Evolutionary conservation across 2,797 vertebrate genomes (phyloP).

Genomic region (Poeciliopsis paucimaculata): DNA sequence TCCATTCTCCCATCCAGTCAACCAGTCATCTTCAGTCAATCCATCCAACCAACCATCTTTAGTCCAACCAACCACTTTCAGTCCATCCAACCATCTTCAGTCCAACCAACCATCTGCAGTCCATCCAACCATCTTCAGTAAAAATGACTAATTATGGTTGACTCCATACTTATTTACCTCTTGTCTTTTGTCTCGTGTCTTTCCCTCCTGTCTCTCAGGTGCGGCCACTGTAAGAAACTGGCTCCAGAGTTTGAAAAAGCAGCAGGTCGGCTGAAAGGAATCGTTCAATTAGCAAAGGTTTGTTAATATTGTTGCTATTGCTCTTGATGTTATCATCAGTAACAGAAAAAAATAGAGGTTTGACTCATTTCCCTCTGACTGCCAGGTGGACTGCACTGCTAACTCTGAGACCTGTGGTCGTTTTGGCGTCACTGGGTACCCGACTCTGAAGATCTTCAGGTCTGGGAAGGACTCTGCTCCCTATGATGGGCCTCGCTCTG

Average conservation of each 20-base stretch:
- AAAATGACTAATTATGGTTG: neutral
- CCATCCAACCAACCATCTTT: too few relatives aligned
- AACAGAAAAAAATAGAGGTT: neutral
- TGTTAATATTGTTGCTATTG: neutral
- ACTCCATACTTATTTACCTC: neutral
- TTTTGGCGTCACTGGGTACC: slow-evolving; percentile 79
- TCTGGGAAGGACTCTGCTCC: slow-evolving; percentile 72
- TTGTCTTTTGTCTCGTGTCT: neutral
- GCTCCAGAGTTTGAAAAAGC: slow-evolving; percentile 83
- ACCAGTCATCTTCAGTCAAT: too few relatives aligned
- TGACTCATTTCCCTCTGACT: neutral
- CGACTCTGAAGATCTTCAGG: slow-evolving; percentile 82
- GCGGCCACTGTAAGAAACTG: slow-evolving; percentile 83
- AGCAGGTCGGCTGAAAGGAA: slow-evolving; percentile 76
- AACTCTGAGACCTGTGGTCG: slow-evolving; percentile 68
- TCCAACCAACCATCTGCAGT: too few relatives aligned
- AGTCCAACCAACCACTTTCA: too few relatives aligned
- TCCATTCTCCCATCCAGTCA: too few relatives aligned
- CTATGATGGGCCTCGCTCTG: slow-evolving; percentile 78
- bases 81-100: too few relatives aligned
- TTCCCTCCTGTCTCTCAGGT: slow-evolving; percentile 61
- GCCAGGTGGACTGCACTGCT: slow-evolving; percentile 80
- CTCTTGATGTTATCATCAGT: neutral
- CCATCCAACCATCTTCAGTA: too few relatives aligned
- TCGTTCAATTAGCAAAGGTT: slow-evolving; percentile 80